Evolutionary conservation across 2,113 vertebrate genomes (phyloP).

Genomic region (Hippolais icterina): DNA sequence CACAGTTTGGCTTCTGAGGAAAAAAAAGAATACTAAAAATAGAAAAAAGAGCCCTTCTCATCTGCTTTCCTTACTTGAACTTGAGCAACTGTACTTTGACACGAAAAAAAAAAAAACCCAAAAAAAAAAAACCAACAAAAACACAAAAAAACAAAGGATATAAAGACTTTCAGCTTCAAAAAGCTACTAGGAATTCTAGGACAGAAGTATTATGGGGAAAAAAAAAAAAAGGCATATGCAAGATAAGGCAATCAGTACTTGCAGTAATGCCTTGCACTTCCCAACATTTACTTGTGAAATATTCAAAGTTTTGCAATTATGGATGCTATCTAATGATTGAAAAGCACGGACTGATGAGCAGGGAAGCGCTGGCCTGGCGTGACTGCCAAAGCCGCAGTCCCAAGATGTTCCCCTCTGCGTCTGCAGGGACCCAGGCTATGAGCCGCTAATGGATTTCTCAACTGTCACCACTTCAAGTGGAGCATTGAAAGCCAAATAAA

Average conservation of each 20-base stretch:
- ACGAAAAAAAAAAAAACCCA: neutral
- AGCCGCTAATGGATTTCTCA: neutral
- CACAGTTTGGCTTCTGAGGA: neutral
- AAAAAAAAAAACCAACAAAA: neutral
- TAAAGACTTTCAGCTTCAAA: neutral
- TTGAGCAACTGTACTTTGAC: neutral
- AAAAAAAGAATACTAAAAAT: neutral
- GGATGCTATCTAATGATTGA: neutral
- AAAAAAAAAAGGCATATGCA: neutral
- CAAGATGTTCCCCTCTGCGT: accelerated
- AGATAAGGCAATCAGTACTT: neutral
- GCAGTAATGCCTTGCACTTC: neutral
- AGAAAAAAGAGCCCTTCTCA: neutral
- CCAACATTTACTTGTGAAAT: neutral
- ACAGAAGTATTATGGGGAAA: neutral
- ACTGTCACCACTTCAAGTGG: neutral
- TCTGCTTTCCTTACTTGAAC: neutral
- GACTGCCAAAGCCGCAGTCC: neutral
- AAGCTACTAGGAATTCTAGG: neutral
- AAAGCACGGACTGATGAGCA: neutral
- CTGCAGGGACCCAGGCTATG: neutral
- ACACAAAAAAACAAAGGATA: neutral
- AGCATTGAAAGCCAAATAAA: constrained; percentile 4
- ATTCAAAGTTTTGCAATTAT: neutral
- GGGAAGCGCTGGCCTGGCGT: neutral